Evolutionary conservation across 2,113 vertebrate species (phyloP).

Genomic region (Pachypanchax playfairii): DNA sequence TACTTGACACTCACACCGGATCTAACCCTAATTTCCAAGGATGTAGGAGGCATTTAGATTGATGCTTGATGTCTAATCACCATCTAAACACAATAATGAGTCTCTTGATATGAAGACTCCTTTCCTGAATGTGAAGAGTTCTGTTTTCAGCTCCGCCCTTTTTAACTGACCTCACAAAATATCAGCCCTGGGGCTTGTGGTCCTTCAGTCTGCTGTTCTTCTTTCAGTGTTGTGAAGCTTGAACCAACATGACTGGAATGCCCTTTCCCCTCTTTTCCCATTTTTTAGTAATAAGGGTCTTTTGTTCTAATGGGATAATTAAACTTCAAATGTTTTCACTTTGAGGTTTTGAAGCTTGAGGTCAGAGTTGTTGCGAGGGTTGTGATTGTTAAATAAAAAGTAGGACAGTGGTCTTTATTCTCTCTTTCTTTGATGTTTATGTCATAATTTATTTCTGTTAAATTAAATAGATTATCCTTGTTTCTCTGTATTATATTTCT

Average conservation of each 20-base stretch:
- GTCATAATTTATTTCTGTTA: too few relatives aligned
- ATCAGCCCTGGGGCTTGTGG: constrained; percentile 29
- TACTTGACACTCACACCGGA: constrained; percentile 27
- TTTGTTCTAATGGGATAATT: constrained; percentile 77
- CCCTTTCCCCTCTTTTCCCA: constrained; percentile 38
- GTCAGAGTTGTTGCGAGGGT: constrained; percentile 3
- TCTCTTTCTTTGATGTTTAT: neutral
- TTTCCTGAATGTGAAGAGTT: too few relatives aligned
- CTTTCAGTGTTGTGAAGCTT: constrained; percentile 66
- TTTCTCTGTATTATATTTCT: neutral
- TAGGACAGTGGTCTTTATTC: neutral
- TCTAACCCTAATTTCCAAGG: constrained; percentile 7
- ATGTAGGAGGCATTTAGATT: neutral
- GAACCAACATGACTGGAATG: constrained; percentile 75
- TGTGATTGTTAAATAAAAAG: constrained; percentile 28
- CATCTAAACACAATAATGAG: neutral
- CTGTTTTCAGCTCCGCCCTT: constrained; percentile 37
- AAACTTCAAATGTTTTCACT: constrained; percentile 77
- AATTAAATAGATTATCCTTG: neutral
- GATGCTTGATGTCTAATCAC: constrained; percentile 12
- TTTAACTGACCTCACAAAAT: constrained; percentile 48
- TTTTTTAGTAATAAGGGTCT: constrained; percentile 53
- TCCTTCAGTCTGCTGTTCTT: constrained; percentile 37
- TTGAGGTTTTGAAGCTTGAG: constrained; percentile 33
- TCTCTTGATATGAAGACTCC: neutral